Percentiles rank a stretch among this genome's conserved stretches.
phyloP scores from a whole-genome alignment of 1,140 invertebrate genomes.

The Drosophila baimaii region DNA sequence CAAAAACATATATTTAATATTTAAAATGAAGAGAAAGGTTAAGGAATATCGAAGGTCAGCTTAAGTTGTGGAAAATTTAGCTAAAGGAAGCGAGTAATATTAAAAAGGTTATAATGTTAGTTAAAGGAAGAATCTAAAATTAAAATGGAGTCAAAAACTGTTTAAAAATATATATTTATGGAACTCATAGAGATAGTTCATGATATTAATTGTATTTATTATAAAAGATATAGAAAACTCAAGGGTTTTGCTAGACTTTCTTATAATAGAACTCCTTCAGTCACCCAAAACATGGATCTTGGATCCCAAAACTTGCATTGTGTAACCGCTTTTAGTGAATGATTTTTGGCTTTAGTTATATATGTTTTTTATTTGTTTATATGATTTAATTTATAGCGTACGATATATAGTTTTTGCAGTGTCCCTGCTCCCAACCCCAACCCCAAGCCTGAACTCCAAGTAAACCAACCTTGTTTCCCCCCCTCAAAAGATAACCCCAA shows the following conservation, averaged over 20 bases:
- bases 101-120: no score
- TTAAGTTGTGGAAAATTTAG: no score
- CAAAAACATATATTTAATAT: no score
- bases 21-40: not conserved
- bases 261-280: not conserved
- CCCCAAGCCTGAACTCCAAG: not conserved
- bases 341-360: conserved; percentile 63
- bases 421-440: not conserved
- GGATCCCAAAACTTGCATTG: conserved; percentile 53
- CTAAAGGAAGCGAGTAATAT: no score
- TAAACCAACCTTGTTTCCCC: not conserved
- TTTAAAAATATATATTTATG: no score
- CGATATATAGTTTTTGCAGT: conserved; percentile 18
- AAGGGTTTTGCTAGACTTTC: not conserved
- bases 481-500: no score
- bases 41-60: no score
- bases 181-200: no score
- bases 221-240: no score
- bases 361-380: conserved; percentile 12
- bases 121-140: no score
- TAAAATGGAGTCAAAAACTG: no score
- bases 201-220: no score
- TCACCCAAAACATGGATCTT: conserved; percentile 7
- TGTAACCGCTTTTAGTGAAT: conserved; percentile 76
- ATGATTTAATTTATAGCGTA: conserved; percentile 16